Evolutionary conservation across 1,140 invertebrate species (phyloP).

Genomic region (Drosophila pseudoananassae): DNA sequence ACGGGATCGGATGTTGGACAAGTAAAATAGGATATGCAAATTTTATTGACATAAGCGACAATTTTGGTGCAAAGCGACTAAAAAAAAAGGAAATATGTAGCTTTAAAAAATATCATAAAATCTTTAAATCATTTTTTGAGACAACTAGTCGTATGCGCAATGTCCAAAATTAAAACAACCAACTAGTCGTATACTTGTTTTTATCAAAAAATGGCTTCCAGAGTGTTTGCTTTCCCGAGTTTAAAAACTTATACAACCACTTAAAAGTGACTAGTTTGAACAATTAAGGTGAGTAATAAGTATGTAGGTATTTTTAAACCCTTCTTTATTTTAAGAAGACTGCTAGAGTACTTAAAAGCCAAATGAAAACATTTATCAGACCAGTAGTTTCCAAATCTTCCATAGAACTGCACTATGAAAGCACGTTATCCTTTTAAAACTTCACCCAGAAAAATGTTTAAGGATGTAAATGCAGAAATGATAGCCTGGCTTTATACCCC

Average conservation of each 20-base stretch:
- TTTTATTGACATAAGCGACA: background rate
- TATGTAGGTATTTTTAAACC: background rate
- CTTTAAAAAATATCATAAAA: background rate
- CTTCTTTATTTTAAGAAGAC: background rate
- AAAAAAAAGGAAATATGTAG: background rate
- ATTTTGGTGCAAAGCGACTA: background rate
- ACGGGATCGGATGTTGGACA: background rate
- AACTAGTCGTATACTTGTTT: background rate
- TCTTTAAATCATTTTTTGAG: background rate
- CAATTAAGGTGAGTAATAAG: background rate
- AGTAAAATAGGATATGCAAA: background rate
- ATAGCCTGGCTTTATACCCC: constrained; percentile 16
- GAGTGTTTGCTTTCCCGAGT: too few species aligned
- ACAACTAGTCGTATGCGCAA: background rate
- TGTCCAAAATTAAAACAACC: background rate
- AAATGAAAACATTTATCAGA: background rate
- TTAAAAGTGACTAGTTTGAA: too few species aligned
- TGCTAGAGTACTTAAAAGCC: background rate
- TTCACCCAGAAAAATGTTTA: background rate
- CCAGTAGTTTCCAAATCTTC: background rate
- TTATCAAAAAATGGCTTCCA: background rate
- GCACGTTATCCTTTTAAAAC: background rate
- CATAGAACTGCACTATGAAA: background rate
- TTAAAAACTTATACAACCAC: too few species aligned
- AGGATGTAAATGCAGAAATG: background rate